Evolutionary conservation across 1,140 invertebrate species (phyloP), one percentile per base, ranked within the genome.

Genomic region (Leucophenga varia): DNA sequence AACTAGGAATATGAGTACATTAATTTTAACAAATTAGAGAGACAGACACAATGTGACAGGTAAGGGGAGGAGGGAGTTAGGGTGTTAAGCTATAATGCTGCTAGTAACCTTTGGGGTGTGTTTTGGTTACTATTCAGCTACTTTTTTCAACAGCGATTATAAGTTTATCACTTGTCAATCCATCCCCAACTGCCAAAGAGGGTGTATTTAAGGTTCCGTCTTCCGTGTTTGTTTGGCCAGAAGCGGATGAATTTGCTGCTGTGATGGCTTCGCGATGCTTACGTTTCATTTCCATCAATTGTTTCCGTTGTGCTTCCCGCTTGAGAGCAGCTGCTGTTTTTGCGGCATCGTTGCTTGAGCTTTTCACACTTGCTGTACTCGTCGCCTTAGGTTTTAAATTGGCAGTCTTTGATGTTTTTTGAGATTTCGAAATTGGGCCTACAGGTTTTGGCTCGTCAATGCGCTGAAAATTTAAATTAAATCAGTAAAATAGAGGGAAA

Each of bases 291-390:
- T 91, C 90, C 38, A 93, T 73, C 79, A 93, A 80, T 59, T 87
- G 86, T 54, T 88, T 86, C 48, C 91, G 79, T 20, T 88, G 85
- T 40, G 88, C 86, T 61, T 93, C 91, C 2, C 90, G 78, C 20
- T 86, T 83, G 59, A 86, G 73, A 1, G 79, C 78, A 0, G 77
- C 76, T 4, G 76, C 63, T 0, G 77, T 45, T 31, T 74, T 77
- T 17, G 63, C 79, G 2, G 78, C 73, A 25, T 40, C 28, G n/a
- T 30, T 13, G 17, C 54, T 69, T 7, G 51, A 25, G n/a, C 48
- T 49, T 35, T 44, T 56, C 42, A 31, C 39, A 47, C 12, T 54
- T 17, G 41, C 8, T 40, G 41, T 49, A 34, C 21, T 43, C 42
- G 7, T 39, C 2, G 31, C 31, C 43, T 67, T 63, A n/a, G 46